These are phyloP conservation scores for Ammodytes dubius DNA, from an alignment of 2,113 vertebrate genomes.

Conservation along the genomic window DNA sequence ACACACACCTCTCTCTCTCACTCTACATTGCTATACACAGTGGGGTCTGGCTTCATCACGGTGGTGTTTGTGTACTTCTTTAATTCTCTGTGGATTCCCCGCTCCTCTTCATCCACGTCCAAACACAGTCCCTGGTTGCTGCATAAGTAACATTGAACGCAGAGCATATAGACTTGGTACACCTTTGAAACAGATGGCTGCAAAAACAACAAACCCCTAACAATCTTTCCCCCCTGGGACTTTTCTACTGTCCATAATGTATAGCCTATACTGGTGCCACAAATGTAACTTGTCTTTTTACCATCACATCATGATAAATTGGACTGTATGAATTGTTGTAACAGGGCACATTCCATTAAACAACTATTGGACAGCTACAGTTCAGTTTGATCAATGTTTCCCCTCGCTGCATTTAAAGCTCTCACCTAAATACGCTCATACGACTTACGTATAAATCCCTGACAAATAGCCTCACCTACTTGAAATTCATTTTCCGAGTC, in stretches of 20 bases:
- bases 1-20: conserved; percentile 25
- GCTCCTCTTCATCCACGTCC: conserved; percentile 64
- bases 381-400: conserved; percentile 3
- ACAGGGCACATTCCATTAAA: background rate
- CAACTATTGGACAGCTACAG: background rate
- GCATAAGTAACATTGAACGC: conserved; percentile 64
- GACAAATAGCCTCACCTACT: conserved; percentile 47
- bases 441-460: conserved; percentile 23
- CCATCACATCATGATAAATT: background rate
- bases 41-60: conserved; percentile 62
- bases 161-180: conserved; percentile 51
- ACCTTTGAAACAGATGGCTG: conserved; percentile 68
- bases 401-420: conserved; percentile 3
- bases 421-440: conserved; percentile 7
- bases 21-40: conserved; percentile 54
- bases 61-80: conserved; percentile 45
- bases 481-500: conserved; percentile 43
- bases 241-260: conserved; percentile 23
- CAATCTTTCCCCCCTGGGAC: conserved; percentile 30
- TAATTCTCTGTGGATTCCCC: conserved; percentile 47
- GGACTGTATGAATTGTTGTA: background rate
- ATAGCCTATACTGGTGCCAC: background rate
- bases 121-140: conserved; percentile 60
- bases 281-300: background rate
- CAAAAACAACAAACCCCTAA: conserved; percentile 45